These are phyloP conservation scores for Eupeodes latifasciatus DNA, from an alignment of 2,888 invertebrate genomes.

Conservation along the genomic window DNA sequence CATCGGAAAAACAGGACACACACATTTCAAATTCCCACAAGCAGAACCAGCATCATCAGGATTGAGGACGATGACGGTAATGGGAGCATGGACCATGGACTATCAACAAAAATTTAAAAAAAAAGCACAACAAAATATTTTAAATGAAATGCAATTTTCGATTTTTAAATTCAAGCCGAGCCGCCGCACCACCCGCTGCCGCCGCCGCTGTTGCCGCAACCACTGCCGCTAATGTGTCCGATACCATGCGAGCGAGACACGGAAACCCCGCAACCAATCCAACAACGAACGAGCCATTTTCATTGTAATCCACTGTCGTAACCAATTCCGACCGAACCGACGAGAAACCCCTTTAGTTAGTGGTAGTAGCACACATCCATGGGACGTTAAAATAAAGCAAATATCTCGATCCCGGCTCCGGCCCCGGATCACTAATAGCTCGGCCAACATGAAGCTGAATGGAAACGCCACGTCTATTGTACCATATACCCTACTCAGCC, in stretches of 20 bases:
- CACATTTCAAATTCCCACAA: constrained; percentile 43
- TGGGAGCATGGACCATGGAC: constrained; percentile 15
- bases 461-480: constrained; percentile 30
- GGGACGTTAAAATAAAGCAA: constrained; percentile 38
- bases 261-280: constrained; percentile 50
- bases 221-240: constrained; percentile 69
- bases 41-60: background rate
- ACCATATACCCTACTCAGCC: background rate
- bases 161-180: constrained; percentile 57
- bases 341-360: constrained; percentile 59
- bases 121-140: background rate
- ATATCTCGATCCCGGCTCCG: constrained; percentile 13
- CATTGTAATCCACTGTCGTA: constrained; percentile 67
- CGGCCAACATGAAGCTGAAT: constrained; percentile 62
- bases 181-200: constrained; percentile 43
- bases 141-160: constrained; percentile 60
- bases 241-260: constrained; percentile 41
- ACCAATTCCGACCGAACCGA: constrained; percentile 53
- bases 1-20: constrained; percentile 37
- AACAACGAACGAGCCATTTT: constrained; percentile 60
- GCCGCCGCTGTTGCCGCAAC: constrained; percentile 49
- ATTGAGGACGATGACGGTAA: background rate
- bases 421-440: constrained; percentile 63
- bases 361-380: constrained; percentile 43
- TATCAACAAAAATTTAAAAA: constrained; percentile 15